Base-by-base conservation (phyloP, 1,140 invertebrate species). In the Drosophila setifemur region DNA sequence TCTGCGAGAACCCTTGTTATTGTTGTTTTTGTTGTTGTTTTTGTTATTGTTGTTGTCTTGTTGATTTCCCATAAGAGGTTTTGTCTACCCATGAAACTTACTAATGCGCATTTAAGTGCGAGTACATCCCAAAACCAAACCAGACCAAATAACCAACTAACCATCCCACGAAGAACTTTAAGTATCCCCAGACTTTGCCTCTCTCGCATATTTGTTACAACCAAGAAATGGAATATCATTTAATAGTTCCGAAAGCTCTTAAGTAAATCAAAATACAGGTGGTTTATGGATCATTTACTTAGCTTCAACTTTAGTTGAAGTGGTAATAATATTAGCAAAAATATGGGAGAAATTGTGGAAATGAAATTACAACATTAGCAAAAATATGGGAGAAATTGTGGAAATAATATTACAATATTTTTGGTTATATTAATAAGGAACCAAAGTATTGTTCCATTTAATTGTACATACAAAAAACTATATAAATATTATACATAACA, bases 31-130 rank as follows among this genome's bases (percentile, higher is more conserved):
- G n/a, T n/a, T n/a, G n/a, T n/a, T 52, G 21, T 39, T 63, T 37
- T 52, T 39, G 11, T 42, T 12, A n/a, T 26, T 47, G 39, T 58
- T 57, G 45, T 58, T 29, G 33, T 11, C 45, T 39, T 52, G 63
- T 53, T 73, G 43, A 49, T 63, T 50, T 35, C 37, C 44, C 53
- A 35, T 43, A 52, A 50, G 49, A 40, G 29, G 26, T 66, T 43
- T 52, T 45, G 47, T 60, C 57, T 43, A 23, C 11, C 28, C 50
- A 25, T 35, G 35, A 54, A 52, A 76, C 52, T 66, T 50, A 19
- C 39, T 71, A 60, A 66, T 60, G 47, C 33, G 58, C 37, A 60
- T 72, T 66, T 77, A 74, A 79, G 47, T 49, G 23, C 11, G 54
- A 50, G 35, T 9, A 26, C 19, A 26, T 52, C 39, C 39, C 25